phyloP scores from a whole-genome alignment of 1,140 invertebrate species.

The Halyomorpha halys region DNA sequence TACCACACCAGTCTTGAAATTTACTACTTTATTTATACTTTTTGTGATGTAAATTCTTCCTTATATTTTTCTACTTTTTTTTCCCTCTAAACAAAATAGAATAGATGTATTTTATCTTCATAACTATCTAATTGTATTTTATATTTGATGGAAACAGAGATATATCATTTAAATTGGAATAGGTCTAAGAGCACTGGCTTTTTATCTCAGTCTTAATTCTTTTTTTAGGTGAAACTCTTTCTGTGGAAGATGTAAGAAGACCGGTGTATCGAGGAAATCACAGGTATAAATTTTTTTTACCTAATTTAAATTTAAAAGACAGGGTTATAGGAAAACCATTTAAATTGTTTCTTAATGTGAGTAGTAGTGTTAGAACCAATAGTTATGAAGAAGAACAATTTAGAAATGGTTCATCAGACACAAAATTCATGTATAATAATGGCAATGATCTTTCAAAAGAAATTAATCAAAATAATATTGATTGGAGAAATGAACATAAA shows the following conservation, averaged over 20 bases:
- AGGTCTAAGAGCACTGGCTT: no score
- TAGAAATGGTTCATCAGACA: neutral
- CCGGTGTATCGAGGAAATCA: slow-evolving; percentile 25
- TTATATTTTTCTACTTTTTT: no score
- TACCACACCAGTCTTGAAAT: no score
- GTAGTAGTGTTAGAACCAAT: neutral
- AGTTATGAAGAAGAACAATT: neutral
- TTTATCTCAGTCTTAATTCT: no score
- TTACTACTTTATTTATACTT: no score
- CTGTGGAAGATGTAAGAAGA: slow-evolving; percentile 23
- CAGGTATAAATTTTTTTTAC: slow-evolving; percentile 23
- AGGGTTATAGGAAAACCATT: neutral
- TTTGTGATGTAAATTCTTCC: no score
- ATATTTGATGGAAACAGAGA: no score
- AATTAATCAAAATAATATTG: neutral
- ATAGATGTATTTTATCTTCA: no score
- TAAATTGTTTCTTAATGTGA: neutral
- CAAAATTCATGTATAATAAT: neutral
- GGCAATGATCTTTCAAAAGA: neutral
- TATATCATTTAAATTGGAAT: no score
- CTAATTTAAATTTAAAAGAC: neutral
- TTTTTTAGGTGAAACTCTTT: slow-evolving; percentile 18
- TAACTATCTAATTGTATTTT: no score
- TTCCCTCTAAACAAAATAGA: no score
- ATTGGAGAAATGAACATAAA: neutral